Conservation (phyloP, 1,140 invertebrate genomes). For the Philopotamus ludificatus region DNA sequence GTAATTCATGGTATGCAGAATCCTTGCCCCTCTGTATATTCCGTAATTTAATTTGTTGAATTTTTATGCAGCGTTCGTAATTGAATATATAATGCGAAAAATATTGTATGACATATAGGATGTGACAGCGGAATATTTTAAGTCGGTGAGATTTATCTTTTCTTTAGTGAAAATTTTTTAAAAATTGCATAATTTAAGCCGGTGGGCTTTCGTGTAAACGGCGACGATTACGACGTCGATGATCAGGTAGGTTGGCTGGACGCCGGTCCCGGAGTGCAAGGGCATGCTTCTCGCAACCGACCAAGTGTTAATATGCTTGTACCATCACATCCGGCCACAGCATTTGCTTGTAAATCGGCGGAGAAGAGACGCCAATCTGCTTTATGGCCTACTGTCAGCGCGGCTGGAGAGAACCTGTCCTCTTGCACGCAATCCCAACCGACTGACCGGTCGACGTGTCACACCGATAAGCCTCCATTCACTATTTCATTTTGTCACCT, state of each 20-base stretch:
- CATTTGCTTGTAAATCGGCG: background rate
- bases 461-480: background rate
- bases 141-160: no score
- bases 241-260: constrained; percentile 1
- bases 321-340: background rate
- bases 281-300: background rate
- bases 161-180: background rate
- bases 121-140: no score
- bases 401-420: background rate
- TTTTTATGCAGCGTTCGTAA: no score
- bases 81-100: no score
- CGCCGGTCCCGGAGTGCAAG: background rate
- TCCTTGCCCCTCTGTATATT: no score
- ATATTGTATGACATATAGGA: no score
- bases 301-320: constrained; percentile 6
- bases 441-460: background rate
- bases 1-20: no score
- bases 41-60: no score
- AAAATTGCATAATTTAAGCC: background rate
- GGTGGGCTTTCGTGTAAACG: constrained; percentile 4
- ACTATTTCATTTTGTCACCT: background rate
- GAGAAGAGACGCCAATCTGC: background rate
- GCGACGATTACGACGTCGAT: constrained; percentile 18
- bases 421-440: background rate
- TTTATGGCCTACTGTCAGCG: background rate